A percentile compares a stretch with the other conserved stretches of the same genome.
Conservation (phyloP, 1,140 invertebrate genomes). For the Pogonus chalceus region DNA sequence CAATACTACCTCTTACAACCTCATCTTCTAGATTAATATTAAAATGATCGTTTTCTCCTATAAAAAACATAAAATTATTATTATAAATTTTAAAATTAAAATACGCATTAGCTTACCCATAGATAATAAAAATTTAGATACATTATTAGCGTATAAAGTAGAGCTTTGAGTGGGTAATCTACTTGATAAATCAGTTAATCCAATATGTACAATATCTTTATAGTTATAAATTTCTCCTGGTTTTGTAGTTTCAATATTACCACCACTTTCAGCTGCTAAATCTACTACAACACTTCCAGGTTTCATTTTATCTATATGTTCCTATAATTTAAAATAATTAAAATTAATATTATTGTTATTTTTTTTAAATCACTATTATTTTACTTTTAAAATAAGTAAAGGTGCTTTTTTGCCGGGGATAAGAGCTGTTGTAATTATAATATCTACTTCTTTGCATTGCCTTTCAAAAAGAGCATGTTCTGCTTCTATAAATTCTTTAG, state of each 20-base stretch:
- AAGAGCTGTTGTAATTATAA: constrained; percentile 78
- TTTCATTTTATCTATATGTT: constrained; percentile 76
- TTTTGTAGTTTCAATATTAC: constrained; percentile 76
- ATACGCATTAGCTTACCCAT: constrained; percentile 43
- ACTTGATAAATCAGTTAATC: constrained; percentile 75
- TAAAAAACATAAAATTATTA: constrained; percentile 15
- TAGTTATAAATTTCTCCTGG: constrained; percentile 68
- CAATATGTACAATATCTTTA: constrained; percentile 75
- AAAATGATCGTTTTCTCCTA: constrained; percentile 64
- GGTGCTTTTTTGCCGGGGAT: constrained; percentile 85
- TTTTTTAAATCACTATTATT: not conserved
- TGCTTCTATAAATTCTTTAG: constrained; percentile 75
- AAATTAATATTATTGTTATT: not conserved
- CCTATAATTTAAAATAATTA: constrained; percentile 38
- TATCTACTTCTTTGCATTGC: constrained; percentile 69
- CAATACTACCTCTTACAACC: constrained; percentile 72
- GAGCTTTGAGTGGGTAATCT: constrained; percentile 78
- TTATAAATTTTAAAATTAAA: constrained; percentile 1
- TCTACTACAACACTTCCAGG: constrained; percentile 85
- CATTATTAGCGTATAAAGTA: constrained; percentile 83
- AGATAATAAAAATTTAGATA: constrained; percentile 76
- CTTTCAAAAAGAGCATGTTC: constrained; percentile 79
- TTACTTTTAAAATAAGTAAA: constrained; percentile 67
- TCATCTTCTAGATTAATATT: constrained; percentile 75
- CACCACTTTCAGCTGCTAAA: constrained; percentile 79